A percentile compares a stretch with the other conserved stretches of the same genome.
These are phyloP conservation scores for Falco naumanni DNA, from an alignment of 2,797 vertebrate genomes.

Conservation along the genomic window DNA sequence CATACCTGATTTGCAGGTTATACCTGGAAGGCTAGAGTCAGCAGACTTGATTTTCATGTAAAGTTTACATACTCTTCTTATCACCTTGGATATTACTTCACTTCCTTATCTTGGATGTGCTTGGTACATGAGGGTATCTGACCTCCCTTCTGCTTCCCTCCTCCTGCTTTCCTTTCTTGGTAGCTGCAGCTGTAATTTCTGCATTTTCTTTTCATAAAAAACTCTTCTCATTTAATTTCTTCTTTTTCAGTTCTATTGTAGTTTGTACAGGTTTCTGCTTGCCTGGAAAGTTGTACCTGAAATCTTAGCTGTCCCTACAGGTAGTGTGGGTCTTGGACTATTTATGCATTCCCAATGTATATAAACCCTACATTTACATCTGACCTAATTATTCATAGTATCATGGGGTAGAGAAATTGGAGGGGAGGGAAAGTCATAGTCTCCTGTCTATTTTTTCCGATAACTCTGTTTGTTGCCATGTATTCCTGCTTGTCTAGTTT, in stretches of 20 bases:
- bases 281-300: not conserved
- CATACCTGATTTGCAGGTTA: not conserved
- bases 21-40: not conserved
- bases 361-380: not conserved
- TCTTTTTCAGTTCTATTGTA: not conserved
- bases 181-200: not conserved
- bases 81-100: conserved; percentile 11
- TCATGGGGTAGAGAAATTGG: not conserved
- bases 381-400: not conserved
- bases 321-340: not conserved
- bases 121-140: conserved; percentile 18
- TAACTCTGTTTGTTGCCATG: not conserved
- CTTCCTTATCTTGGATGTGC: conserved; percentile 49
- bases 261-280: not conserved
- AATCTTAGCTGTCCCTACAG: not conserved
- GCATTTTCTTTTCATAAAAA: not conserved
- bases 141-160: not conserved
- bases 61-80: conserved; percentile 41
- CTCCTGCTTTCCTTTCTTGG: not conserved
- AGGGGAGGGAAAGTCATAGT: not conserved
- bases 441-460: not conserved
- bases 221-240: not conserved
- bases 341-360: not conserved
- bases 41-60: not conserved
- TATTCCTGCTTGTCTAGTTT: not conserved